A percentile compares a stretch with the other conserved stretches of the same genome.
Conservation (phyloP, 2,888 invertebrate species). For the Amblyjoppa proteus region DNA sequence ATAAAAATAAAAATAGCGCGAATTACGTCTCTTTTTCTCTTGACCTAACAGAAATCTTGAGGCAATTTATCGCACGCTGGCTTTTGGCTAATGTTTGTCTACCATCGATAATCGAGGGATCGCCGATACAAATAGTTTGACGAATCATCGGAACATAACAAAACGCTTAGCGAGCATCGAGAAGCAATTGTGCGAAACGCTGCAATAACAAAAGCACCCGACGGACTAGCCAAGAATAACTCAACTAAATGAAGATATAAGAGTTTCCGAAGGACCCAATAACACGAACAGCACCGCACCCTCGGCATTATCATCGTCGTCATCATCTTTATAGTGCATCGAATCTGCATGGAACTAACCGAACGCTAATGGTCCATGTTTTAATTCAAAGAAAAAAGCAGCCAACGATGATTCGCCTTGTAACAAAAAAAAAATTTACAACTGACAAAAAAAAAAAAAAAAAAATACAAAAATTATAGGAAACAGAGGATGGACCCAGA, state of each 20-base stretch:
- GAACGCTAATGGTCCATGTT: neutral
- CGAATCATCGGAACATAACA: conserved; percentile 2
- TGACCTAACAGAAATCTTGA: neutral
- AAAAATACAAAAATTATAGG: conserved; percentile 75
- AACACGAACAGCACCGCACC: neutral
- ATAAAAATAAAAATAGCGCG: neutral
- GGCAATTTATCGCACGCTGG: neutral
- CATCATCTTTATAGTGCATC: conserved; percentile 17
- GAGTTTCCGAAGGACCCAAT: conserved; percentile 9
- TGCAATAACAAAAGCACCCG: conserved; percentile 34
- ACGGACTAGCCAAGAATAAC: conserved; percentile 30
- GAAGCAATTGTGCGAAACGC: neutral
- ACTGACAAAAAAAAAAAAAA: conserved; percentile 40
- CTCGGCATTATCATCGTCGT: neutral
- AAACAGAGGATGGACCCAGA: conserved; percentile 86
- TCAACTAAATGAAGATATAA: conserved; percentile 16
- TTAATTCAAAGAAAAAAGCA: conserved; percentile 17
- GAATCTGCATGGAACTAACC: conserved; percentile 49
- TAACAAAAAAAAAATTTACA: neutral
- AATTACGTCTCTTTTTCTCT: neutral
- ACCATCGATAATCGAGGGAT: neutral
- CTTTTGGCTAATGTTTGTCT: conserved; percentile 4
- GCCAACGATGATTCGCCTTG: neutral
- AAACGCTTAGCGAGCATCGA: neutral
- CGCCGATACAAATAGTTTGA: neutral